phyloP scores from a whole-genome alignment of 2,797 vertebrate genomes.

The Psittacula echo region DNA sequence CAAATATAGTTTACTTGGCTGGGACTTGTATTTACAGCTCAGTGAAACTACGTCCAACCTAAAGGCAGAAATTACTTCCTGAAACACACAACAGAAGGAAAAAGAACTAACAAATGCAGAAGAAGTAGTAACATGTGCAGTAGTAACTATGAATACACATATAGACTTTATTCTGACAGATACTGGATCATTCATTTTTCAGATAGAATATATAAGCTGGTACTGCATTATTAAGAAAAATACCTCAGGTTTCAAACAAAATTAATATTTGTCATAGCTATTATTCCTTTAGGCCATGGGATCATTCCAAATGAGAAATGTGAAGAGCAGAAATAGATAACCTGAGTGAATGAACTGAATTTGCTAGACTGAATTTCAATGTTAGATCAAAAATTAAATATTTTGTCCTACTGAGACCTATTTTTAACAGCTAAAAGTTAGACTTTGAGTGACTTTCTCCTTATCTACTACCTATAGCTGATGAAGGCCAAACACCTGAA shows the following conservation, averaged over 20 bases:
- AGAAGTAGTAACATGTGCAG: neutral
- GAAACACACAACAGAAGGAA: neutral
- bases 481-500: neutral
- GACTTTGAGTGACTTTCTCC: neutral
- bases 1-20: neutral
- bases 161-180: neutral
- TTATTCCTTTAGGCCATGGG: neutral
- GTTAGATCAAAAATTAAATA: neutral
- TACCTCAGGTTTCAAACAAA: neutral
- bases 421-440: neutral
- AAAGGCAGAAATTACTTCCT: neutral
- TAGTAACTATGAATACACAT: neutral
- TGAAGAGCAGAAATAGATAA: neutral
- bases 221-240: neutral
- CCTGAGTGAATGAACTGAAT: neutral
- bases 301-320: neutral
- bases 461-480: neutral
- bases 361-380: neutral
- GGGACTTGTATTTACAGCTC: neutral
- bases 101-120: neutral
- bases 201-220: neutral
- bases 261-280: neutral
- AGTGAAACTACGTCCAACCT: neutral
- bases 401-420: neutral
- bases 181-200: neutral